A percentile compares a stretch with the other conserved stretches of the same genome.
Conservation (phyloP, 92 coral and sea anemone genomes). For the Phenganax subtilis region DNA sequence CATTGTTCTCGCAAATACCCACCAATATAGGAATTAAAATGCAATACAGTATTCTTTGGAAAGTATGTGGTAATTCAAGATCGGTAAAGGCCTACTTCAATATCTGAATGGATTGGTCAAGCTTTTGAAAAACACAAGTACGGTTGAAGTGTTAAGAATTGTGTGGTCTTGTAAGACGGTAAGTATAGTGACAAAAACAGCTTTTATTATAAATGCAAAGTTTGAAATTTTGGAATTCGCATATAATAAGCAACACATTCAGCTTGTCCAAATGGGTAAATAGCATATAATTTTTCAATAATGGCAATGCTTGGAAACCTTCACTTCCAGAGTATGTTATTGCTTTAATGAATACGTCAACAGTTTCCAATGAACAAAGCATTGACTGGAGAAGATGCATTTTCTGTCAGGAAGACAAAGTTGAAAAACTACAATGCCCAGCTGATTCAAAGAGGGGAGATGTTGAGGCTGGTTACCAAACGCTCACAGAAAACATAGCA, state of each 20-base stretch:
- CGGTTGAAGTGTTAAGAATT: neutral
- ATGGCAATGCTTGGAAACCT: neutral
- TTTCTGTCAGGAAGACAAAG: conserved; percentile 43
- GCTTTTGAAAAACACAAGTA: neutral
- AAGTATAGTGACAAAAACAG: neutral
- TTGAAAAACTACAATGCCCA: conserved; percentile 50
- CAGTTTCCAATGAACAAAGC: neutral
- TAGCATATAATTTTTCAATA: neutral
- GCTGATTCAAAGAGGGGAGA: conserved; percentile 49
- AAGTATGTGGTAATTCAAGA: no score
- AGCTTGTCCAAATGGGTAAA: neutral
- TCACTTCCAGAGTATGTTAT: neutral
- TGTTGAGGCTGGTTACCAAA: conserved; percentile 50
- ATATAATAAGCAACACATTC: no score
- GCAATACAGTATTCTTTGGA: no score
- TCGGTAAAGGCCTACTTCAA: no score
- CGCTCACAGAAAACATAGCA: conserved; percentile 29
- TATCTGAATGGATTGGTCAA: neutral
- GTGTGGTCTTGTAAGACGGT: neutral
- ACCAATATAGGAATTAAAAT: no score
- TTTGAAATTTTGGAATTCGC: neutral
- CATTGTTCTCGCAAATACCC: no score
- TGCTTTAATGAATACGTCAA: conserved; percentile 12
- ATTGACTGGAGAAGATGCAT: conserved; percentile 51
- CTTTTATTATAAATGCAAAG: neutral